phyloP scores from a whole-genome alignment of 2,888 invertebrate genomes.

The Amphiduros pacificus region DNA sequence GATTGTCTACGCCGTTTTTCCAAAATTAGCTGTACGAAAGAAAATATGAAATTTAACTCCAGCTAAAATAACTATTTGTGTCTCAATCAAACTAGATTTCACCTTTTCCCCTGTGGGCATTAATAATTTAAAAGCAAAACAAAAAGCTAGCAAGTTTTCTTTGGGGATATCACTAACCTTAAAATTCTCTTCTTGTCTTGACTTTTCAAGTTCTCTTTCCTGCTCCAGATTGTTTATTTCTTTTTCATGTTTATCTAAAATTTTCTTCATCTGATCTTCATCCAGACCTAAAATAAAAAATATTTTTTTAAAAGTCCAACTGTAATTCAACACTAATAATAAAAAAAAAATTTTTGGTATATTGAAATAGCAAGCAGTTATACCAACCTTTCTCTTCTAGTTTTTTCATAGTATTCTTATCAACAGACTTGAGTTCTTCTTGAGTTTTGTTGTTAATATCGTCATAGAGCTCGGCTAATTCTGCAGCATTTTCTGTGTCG shows the following conservation, averaged over 20 bases:
- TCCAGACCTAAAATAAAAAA: constrained; percentile 31
- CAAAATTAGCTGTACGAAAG: constrained; percentile 37
- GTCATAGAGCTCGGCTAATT: constrained; percentile 39
- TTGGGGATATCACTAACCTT: constrained; percentile 15
- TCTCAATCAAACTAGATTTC: background rate
- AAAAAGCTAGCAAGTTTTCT: too few relatives aligned
- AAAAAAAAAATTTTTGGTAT: too few relatives aligned
- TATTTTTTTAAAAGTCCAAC: background rate
- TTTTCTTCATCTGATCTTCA: constrained; percentile 35
- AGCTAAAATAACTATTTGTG: background rate
- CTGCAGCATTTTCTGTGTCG: constrained; percentile 44
- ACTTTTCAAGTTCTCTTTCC: constrained; percentile 36
- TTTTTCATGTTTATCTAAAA: constrained; percentile 45
- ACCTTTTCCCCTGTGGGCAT: too few relatives aligned
- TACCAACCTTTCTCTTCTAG: constrained; percentile 15
- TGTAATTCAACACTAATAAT: background rate
- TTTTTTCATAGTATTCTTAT: constrained; percentile 11
- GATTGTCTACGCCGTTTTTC: constrained; percentile 41
- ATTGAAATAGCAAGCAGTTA: too few relatives aligned
- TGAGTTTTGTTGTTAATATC: constrained; percentile 36
- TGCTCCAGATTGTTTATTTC: constrained; percentile 36
- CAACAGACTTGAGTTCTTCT: constrained; percentile 29
- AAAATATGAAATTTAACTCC: background rate
- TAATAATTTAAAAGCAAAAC: too few relatives aligned
- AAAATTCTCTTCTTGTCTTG: constrained; percentile 37